Evolutionary conservation across 2,888 invertebrate species (phyloP), one percentile per base, ranked within the genome.

Genomic region (Hydriomena furcata): DNA sequence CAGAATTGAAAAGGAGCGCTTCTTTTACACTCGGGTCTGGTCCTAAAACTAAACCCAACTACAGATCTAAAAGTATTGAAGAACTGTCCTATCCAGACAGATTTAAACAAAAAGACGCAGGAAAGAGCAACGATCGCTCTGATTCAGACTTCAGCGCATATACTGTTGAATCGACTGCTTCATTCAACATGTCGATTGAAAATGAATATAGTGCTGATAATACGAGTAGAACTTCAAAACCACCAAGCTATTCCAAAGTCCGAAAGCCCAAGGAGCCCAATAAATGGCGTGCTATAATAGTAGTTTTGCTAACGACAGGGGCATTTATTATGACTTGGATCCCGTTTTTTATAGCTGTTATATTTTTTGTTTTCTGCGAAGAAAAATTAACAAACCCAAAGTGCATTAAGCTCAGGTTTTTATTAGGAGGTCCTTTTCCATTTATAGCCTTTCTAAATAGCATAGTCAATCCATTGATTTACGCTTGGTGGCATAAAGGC

Each of bases 401-500:
- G 48, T 93, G 93, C 69, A 76, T 91, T 34, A 70, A 82, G 5
- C 68, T 92, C 21, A 80, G 86, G 8, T 73, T 86, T 11, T 76
- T 92, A 25, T 82, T 93, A 0, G 91, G 91, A 0, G 92, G 92
- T 35, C 93, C 93, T 0, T 67, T 93, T 30, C 91, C 92, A 0
- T 90, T 92, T 17, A 71, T 94, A 34, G 93, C 93, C 0, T 92
- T 93, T 58, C 63, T 88, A 0, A 94, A 93, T 62, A 93, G 93
- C 60, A 68, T 93, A 34, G 64, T 94, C 0, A 93, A 94, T 68
- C 94, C 94, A 0, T 70, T 94, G 13, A 93, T 94, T 58, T 94
- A 94, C 65, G 93, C 93, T 0, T 94, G 93, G 93, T 94, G 94
- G 94, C 93, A 94, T 68, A 93, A 92, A 70, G 93, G 93, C 0